A percentile compares a stretch with the other conserved stretches of the same genome.
Evolutionary conservation across 2,797 vertebrate genomes (phyloP).

Genomic region (Macrochelys suwanniensis): DNA sequence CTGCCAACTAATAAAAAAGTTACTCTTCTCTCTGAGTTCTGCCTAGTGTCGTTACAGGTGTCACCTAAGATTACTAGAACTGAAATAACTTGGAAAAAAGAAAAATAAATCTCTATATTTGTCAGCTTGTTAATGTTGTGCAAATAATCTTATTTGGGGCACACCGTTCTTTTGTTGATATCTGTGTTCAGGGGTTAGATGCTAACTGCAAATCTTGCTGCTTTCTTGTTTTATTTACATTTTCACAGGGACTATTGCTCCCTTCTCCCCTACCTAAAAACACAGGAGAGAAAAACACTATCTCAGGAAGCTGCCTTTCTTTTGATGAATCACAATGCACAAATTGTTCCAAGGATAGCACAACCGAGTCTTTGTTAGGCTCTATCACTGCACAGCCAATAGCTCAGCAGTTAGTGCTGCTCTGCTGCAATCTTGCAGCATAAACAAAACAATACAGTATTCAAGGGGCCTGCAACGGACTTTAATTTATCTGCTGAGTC

Average conservation of each 20-base stretch:
- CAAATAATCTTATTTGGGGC: not conserved
- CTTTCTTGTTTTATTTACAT: not conserved
- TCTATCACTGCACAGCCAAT: constrained; percentile 5
- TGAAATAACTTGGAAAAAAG: not conserved
- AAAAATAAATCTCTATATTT: not conserved
- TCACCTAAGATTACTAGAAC: not conserved
- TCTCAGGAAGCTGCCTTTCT: not conserved
- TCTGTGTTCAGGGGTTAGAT: not conserved
- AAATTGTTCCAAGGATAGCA: constrained; percentile 39
- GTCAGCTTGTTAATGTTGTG: too few relatives aligned
- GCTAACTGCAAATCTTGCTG: not conserved
- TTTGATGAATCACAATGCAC: constrained; percentile 39
- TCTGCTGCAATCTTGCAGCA: constrained; percentile 12
- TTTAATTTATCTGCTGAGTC: not conserved
- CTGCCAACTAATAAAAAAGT: not conserved
- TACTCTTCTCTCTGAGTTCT: not conserved
- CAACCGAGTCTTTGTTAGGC: constrained; percentile 49
- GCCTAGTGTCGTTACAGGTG: not conserved
- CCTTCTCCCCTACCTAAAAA: not conserved
- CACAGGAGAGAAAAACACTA: not conserved
- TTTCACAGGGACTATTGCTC: not conserved
- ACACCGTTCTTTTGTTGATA: not conserved
- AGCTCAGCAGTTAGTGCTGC: not conserved
- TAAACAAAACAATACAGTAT: constrained; percentile 49
- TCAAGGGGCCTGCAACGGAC: not conserved